Conservation (phyloP, 2,888 invertebrate genomes). For the Formica aserva region DNA sequence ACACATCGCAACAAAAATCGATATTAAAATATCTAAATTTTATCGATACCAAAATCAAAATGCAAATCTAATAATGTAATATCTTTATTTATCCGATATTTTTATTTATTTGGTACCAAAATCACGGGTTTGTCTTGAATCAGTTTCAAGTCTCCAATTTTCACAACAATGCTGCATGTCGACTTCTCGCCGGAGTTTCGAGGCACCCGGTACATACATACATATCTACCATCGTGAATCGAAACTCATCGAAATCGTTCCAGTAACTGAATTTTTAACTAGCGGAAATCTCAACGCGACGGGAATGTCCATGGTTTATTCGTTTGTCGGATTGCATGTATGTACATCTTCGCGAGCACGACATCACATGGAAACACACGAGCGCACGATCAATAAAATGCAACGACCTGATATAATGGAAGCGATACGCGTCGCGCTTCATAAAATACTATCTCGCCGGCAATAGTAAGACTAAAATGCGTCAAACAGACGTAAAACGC, state of each 20-base stretch:
- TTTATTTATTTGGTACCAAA: too few species aligned
- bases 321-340: constrained; percentile 49
- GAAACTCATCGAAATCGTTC: constrained; percentile 21
- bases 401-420: constrained; percentile 59
- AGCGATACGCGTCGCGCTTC: constrained; percentile 57
- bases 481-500: constrained; percentile 1
- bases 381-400: constrained; percentile 59
- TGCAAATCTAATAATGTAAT: not conserved
- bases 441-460: constrained; percentile 43
- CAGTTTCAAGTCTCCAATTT: constrained; percentile 14
- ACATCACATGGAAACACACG: constrained; percentile 53
- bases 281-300: constrained; percentile 4
- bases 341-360: constrained; percentile 49
- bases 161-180: not conserved
- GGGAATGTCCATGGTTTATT: constrained; percentile 26
- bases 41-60: not conserved
- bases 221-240: not conserved
- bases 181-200: not conserved
- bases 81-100: not conserved
- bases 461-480: constrained; percentile 36
- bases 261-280: constrained; percentile 39
- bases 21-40: not conserved
- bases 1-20: not conserved
- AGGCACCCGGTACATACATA: not conserved
- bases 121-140: too few species aligned